These are phyloP conservation scores for Rhabdornis inornatus DNA, from an alignment of 2,113 vertebrate species.

Conservation along the genomic window DNA sequence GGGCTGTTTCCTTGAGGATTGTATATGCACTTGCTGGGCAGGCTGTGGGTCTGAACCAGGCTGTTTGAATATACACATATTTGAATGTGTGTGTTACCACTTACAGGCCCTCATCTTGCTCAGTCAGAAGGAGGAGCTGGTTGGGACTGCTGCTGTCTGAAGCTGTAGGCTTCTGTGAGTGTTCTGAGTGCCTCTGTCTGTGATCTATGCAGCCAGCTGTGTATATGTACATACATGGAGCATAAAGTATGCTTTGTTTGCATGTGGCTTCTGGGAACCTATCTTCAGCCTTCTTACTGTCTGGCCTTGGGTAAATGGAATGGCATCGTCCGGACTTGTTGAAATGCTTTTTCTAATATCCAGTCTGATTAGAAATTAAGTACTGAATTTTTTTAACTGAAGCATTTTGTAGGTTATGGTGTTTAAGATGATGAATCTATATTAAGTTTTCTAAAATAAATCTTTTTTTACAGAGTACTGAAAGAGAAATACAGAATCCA, in stretches of 20 bases:
- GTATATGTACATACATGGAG: fast-evolving
- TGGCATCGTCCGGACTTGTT: background rate
- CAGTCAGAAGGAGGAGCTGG: background rate
- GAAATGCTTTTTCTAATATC: background rate
- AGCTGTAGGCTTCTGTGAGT: too few relatives aligned
- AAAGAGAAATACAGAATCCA: background rate
- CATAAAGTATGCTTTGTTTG: background rate
- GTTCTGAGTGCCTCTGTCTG: background rate
- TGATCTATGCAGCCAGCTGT: background rate
- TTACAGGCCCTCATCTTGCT: fast-evolving
- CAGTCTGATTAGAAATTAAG: background rate
- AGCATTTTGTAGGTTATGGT: background rate
- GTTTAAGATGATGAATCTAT: background rate
- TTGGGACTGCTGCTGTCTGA: background rate
- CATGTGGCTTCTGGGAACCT: background rate
- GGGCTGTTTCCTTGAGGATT: background rate
- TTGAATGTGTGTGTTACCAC: fast-evolving
- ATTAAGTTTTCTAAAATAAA: background rate
- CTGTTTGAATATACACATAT: background rate
- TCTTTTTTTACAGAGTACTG: background rate
- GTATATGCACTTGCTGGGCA: too few relatives aligned
- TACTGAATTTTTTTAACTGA: background rate
- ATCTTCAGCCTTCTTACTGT: background rate
- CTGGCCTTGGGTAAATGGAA: background rate
- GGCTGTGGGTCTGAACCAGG: background rate